phyloP scores from a whole-genome alignment of 2,113 vertebrate species.

The Calonectris borealis region DNA sequence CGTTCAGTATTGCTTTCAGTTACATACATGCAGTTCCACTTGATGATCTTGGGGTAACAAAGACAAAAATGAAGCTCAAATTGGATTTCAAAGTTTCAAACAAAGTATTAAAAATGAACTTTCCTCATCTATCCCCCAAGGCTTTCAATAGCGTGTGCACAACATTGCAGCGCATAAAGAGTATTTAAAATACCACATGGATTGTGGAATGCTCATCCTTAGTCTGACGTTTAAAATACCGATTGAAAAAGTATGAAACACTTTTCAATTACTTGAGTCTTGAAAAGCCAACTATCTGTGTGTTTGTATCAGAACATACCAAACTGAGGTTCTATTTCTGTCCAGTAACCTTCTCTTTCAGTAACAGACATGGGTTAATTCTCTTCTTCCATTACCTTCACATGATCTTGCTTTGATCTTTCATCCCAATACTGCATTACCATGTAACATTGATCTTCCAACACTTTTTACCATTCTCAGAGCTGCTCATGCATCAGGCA shows the following conservation, averaged over 20 bases:
- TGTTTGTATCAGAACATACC: not conserved
- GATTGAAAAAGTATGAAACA: not conserved
- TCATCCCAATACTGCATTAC: not conserved
- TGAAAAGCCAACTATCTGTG: not conserved
- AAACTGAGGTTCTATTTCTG: not conserved
- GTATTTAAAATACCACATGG: not conserved
- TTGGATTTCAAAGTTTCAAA: not conserved
- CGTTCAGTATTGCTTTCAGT: not conserved
- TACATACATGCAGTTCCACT: not conserved
- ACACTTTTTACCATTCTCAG: not conserved
- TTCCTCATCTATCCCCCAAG: not conserved
- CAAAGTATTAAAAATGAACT: not conserved
- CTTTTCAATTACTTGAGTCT: not conserved
- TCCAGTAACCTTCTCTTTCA: not conserved
- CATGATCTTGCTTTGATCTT: not conserved
- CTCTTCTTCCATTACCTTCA: not conserved
- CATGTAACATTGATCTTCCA: not conserved
- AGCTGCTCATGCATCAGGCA: not conserved
- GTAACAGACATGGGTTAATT: not conserved
- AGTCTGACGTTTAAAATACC: not conserved
- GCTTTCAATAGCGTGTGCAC: not conserved
- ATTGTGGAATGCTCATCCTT: not conserved
- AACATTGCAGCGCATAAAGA: accelerated
- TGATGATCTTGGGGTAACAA: not conserved
- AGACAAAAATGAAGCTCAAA: not conserved